Base-by-base conservation (phyloP, 1,140 invertebrate species). In the Phthorimaea operculella region DNA sequence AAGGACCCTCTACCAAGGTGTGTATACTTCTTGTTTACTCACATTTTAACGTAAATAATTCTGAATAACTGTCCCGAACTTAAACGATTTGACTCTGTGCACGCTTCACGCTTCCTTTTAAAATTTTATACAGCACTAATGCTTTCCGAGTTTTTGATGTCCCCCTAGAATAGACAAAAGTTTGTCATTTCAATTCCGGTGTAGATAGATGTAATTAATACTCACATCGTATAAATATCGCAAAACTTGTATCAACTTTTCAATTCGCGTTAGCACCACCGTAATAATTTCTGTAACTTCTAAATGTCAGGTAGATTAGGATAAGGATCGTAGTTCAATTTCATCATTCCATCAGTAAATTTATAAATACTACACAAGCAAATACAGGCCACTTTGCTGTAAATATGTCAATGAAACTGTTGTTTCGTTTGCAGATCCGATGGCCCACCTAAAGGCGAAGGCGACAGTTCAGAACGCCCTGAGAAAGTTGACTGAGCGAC, bases 381-480 rank as follows among this genome's bases (percentile, higher is more conserved):
- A 16, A 47, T 14, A 47, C 4, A 47, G 12, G 44, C 7, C n/a
- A 47, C 2, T 9, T 15, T 28, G 21, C 21, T 28, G 12, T 16
- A 6, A 47, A 39, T 11, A 47, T 47, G 15, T 14, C 36, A 47
- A 47, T 9, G 12, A 47, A 47, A 47, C n/a, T 11, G 11, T 47
- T n/a, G 15, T 47, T 47, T 47, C 14, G 16, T 54, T 82, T 85
- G 69, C 80, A 85, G 82, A 83, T 81, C 80, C 79, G 68, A 65
- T 85, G 66, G 74, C 79, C 44, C 80, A 83, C 53, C 77, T 80
- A 75, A 85, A 83, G 69, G 80, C 82, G 79, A 83, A 83, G 66
- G 79, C 77, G 75, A 85, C 80, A 51, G 80, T 85, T 61, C 82
- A 85, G 82, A 85, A 83, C 70, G 79, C 82, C 69, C 74, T 85